Evolutionary conservation across 2,113 vertebrate genomes (phyloP).

Genomic region (Pipa parva): DNA sequence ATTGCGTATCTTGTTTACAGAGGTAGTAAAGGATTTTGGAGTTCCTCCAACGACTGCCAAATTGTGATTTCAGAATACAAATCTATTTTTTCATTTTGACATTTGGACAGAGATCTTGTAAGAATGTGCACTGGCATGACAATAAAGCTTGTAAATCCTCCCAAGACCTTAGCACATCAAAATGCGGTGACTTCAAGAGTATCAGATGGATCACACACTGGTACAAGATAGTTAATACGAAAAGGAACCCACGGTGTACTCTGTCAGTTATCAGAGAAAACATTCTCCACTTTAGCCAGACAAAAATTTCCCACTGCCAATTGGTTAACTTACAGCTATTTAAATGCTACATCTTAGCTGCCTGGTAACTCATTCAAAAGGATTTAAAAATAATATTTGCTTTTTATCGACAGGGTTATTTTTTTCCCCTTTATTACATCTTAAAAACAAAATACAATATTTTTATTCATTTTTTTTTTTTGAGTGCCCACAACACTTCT

Average conservation of each 20-base stretch:
- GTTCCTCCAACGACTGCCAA: not conserved
- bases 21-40: conserved; percentile 14
- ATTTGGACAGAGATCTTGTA: conserved; percentile 22
- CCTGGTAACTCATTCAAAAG: not conserved
- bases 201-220: conserved; percentile 35
- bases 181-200: conserved; percentile 25
- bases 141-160: conserved; percentile 27
- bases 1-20: too few relatives aligned
- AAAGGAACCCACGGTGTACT: not conserved
- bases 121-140: conserved; percentile 29
- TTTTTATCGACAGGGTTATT: too few relatives aligned
- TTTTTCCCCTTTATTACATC: too few relatives aligned
- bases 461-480: too few relatives aligned
- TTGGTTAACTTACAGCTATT: not conserved
- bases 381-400: too few relatives aligned
- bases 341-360: not conserved
- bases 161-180: conserved; percentile 10
- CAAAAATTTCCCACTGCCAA: not conserved
- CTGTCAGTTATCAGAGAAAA: not conserved
- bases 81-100: conserved; percentile 32
- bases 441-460: too few relatives aligned
- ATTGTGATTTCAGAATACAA: conserved; percentile 30
- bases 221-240: conserved; percentile 3
- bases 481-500: too few relatives aligned
- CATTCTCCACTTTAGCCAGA: not conserved